Evolutionary conservation across 2,113 vertebrate species (phyloP), one percentile per base, ranked within the genome.

Genomic region (Uria aalge): DNA sequence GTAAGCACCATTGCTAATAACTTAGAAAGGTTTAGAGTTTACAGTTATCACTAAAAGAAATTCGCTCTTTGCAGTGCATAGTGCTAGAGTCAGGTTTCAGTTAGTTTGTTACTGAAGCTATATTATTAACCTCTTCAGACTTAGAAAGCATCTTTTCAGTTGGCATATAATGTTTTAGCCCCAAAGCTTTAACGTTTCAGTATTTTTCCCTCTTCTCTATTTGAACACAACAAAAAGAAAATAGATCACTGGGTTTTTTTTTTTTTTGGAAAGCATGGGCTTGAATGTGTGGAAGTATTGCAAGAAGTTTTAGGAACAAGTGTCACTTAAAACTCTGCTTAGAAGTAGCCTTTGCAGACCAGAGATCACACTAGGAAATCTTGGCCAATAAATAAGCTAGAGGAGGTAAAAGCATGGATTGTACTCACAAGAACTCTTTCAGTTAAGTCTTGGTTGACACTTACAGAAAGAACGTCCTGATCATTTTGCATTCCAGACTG

Each of bases 1-100:
- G 99, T 99, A 98, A 98, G 99, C 48, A 89, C 64, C 52, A 52
- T 16, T 89, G 72, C 57, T 79, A 66, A 34, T 59, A 71, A 40
- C 23, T 78, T 73, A 6, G 6, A 18, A 27, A 64, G 73, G 17
- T 62, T 66, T n/a, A 55, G 24, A 76, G 48, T 60, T 55, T 55
- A 34, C 20, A 40, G 23, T 72, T 80, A 9, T 60, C n/a, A 36
- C 63, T 52, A 9, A 57, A 82, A 94, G 11, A 57, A 79, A 50
- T 66, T 29, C 41, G 27, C 8, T 55, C 82, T 76, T 87, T 78
- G 24, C 36, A 21, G 20, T 60, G 41, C 9, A 0, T 59, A 24
- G 15, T 32, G 34, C 36, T 59, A 38, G 62, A 64, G 18, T 32
- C 63, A 14, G 11, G 13, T 84, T 96, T 90, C 52, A 53, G 8